Percentiles rank a stretch among this genome's conserved stretches.
phyloP scores from a whole-genome alignment of 2,113 vertebrate species.

The Redunca redunca region DNA sequence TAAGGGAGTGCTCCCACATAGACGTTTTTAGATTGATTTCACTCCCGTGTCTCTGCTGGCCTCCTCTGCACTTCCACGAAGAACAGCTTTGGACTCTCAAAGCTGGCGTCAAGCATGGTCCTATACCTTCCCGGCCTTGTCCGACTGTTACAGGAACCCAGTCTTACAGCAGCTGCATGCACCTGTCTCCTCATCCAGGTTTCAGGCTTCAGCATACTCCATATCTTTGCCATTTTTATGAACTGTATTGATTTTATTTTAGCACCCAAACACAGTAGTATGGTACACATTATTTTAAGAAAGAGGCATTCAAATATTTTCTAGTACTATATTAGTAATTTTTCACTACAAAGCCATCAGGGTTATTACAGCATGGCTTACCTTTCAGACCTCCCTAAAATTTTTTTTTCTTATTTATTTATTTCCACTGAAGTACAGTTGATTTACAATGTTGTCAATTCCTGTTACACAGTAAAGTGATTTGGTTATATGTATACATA shows the following conservation, averaged over 20 bases:
- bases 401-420: neutral
- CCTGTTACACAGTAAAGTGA: neutral
- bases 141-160: neutral
- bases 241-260: slow-evolving; percentile 42
- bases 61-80: neutral
- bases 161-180: slow-evolving; percentile 17
- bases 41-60: neutral
- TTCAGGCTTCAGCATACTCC: neutral
- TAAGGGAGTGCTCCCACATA: neutral
- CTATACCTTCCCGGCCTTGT: neutral
- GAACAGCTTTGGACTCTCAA: slow-evolving; percentile 28
- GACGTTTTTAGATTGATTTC: neutral
- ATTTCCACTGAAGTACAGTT: neutral
- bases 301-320: neutral
- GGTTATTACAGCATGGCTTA: neutral
- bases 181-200: neutral
- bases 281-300: slow-evolving; percentile 12
- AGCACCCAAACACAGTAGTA: neutral
- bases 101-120: neutral
- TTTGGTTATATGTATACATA: neutral
- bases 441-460: neutral
- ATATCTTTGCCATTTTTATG: slow-evolving; percentile 38
- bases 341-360: neutral
- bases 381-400: neutral
- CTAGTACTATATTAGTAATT: neutral